These are phyloP conservation scores for Leuctra nigra DNA, from an alignment of 2,888 invertebrate genomes.

Conservation along the genomic window DNA sequence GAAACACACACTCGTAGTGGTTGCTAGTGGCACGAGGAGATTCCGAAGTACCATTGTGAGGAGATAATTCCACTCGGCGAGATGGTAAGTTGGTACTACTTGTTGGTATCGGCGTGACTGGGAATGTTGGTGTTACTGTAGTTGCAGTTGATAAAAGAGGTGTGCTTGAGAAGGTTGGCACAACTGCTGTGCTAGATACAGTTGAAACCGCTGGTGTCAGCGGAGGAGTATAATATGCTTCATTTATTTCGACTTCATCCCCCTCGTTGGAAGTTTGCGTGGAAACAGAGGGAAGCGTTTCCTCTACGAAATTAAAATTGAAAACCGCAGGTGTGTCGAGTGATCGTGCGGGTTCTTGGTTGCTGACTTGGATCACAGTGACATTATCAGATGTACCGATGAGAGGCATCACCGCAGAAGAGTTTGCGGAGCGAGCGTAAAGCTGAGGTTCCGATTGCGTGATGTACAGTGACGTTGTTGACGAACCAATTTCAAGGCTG, in stretches of 20 bases:
- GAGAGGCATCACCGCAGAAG: conserved; percentile 6
- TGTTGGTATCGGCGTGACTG: neutral
- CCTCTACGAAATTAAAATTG: conserved; percentile 30
- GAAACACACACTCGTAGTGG: conserved; percentile 28
- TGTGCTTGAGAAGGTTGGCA: neutral
- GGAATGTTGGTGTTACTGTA: neutral
- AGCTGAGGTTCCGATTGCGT: conserved; percentile 28
- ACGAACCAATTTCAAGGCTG: conserved; percentile 16
- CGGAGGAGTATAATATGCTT: conserved; percentile 29
- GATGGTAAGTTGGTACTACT: too few species aligned
- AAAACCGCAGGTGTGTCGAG: conserved; percentile 26
- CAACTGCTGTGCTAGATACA: too few species aligned
- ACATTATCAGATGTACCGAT: conserved; percentile 28
- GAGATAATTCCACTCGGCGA: too few species aligned
- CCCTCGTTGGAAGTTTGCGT: neutral
- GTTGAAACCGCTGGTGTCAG: conserved; percentile 26
- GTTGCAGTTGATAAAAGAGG: neutral
- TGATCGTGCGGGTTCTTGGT: neutral
- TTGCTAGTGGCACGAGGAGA: conserved; percentile 21
- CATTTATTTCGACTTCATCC: conserved; percentile 25
- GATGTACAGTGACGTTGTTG: conserved; percentile 27
- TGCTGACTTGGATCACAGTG: conserved; percentile 33
- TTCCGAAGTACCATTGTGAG: too few species aligned
- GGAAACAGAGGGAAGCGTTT: conserved; percentile 22
- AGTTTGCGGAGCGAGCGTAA: conserved; percentile 23